These are phyloP conservation scores for Saxidomus purpurata DNA, from an alignment of 1,140 invertebrate species.

Conservation along the genomic window DNA sequence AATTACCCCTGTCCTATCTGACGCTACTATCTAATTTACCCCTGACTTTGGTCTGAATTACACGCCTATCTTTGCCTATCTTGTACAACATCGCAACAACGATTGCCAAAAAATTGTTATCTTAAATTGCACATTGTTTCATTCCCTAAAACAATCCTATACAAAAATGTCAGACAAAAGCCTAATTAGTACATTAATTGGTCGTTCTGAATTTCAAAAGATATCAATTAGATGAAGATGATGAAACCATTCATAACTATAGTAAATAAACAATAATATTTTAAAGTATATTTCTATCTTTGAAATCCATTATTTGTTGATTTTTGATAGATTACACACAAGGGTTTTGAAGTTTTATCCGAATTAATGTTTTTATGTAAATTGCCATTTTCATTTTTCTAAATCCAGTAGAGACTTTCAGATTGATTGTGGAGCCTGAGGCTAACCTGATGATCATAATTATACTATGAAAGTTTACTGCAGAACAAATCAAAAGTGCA, in stretches of 20 bases:
- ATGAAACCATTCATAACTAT: not conserved
- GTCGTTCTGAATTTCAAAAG: not conserved
- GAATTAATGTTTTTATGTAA: too few relatives aligned
- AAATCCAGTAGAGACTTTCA: too few relatives aligned
- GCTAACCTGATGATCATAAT: too few relatives aligned
- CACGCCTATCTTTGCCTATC: not conserved
- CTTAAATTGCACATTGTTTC: not conserved
- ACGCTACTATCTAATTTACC: not conserved
- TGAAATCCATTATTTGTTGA: too few relatives aligned
- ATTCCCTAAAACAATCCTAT: not conserved
- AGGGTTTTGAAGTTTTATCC: too few relatives aligned
- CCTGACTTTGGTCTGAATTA: not conserved
- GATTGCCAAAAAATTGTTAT: slow-evolving; percentile 11
- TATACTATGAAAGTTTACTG: too few relatives aligned
- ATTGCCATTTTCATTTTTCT: too few relatives aligned
- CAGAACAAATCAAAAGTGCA: too few relatives aligned
- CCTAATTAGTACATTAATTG: slow-evolving; percentile 25
- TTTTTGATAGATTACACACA: too few relatives aligned
- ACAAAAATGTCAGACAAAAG: not conserved
- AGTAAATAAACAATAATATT: not conserved
- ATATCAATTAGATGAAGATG: not conserved
- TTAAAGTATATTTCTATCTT: too few relatives aligned
- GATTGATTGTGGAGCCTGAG: too few relatives aligned
- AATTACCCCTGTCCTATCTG: slow-evolving; percentile 14
- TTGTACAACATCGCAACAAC: not conserved